Evolutionary conservation across 2,888 invertebrate species (phyloP).

Genomic region (Ectemnius lituratus): DNA sequence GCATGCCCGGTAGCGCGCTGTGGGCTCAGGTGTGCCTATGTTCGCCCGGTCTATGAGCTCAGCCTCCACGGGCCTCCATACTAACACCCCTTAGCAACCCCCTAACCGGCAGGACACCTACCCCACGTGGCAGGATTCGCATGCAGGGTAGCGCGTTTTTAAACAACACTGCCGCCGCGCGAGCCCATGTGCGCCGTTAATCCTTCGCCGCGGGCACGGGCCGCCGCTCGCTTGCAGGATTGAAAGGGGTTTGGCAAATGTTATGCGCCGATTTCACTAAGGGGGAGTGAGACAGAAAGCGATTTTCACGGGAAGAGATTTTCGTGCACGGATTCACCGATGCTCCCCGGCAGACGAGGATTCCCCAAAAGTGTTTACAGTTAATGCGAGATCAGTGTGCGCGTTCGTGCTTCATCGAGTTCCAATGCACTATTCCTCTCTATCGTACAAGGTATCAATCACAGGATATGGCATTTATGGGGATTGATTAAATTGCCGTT

Average conservation of each 20-base stretch:
- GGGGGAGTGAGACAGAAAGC: background rate
- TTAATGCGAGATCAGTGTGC: constrained; percentile 7
- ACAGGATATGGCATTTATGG: too few species aligned
- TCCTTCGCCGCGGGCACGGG: constrained; percentile 32
- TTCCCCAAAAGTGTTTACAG: constrained; percentile 1
- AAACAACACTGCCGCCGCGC: constrained; percentile 39
- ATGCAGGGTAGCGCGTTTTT: constrained; percentile 48
- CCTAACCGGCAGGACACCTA: constrained; percentile 21
- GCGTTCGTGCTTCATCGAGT: background rate
- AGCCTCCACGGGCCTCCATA: constrained; percentile 18
- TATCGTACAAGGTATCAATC: too few species aligned
- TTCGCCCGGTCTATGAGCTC: constrained; percentile 44
- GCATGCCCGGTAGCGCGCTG: constrained; percentile 59
- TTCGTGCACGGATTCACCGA: background rate
- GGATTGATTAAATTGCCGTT: too few species aligned
- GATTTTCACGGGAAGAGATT: background rate
- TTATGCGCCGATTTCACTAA: constrained; percentile 18
- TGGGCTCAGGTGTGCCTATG: constrained; percentile 69
- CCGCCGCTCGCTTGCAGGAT: constrained; percentile 16
- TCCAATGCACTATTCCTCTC: background rate
- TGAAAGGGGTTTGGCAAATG: constrained; percentile 25
- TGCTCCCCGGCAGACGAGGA: background rate
- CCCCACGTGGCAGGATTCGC: constrained; percentile 33
- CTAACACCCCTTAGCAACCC: constrained; percentile 10
- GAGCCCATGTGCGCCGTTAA: constrained; percentile 39